These are phyloP conservation scores for Ptyas mucosa DNA, from an alignment of 2,113 vertebrate species.

Conservation along the genomic window DNA sequence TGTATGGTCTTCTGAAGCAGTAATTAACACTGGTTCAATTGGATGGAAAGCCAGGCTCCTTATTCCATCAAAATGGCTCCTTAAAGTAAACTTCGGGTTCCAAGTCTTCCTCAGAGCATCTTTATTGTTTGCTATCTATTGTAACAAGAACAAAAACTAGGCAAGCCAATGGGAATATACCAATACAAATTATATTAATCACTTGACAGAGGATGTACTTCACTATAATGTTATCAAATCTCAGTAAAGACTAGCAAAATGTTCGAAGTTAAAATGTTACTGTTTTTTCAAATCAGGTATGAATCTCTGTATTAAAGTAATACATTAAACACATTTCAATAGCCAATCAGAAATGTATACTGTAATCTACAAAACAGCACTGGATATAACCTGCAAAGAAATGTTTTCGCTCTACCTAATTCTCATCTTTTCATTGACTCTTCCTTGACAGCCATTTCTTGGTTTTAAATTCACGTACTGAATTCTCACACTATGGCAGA, in stretches of 20 bases:
- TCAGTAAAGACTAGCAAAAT: not conserved
- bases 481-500: not conserved
- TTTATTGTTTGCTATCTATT: constrained; percentile 94
- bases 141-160: constrained; percentile 44
- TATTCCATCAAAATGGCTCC: constrained; percentile 97
- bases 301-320: not conserved
- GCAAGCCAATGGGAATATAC: not conserved
- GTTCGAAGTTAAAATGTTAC: not conserved
- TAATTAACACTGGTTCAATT: constrained; percentile 91
- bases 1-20: constrained; percentile 96
- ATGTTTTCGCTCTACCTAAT: not conserved
- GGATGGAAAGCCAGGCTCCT: constrained; percentile 93
- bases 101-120: constrained; percentile 97
- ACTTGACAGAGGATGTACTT: not conserved
- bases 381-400: not conserved
- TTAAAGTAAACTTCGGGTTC: constrained; percentile 97
- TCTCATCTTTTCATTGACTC: not conserved
- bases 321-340: not conserved
- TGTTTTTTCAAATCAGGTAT: not conserved
- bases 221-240: not conserved
- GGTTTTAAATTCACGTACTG: not conserved
- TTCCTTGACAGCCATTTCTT: not conserved
- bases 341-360: not conserved
- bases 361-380: not conserved
- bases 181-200: not conserved